Evolutionary conservation across 2,888 invertebrate species (phyloP), one percentile per base, ranked within the genome.

Genomic region (Periphyllus acericola): DNA sequence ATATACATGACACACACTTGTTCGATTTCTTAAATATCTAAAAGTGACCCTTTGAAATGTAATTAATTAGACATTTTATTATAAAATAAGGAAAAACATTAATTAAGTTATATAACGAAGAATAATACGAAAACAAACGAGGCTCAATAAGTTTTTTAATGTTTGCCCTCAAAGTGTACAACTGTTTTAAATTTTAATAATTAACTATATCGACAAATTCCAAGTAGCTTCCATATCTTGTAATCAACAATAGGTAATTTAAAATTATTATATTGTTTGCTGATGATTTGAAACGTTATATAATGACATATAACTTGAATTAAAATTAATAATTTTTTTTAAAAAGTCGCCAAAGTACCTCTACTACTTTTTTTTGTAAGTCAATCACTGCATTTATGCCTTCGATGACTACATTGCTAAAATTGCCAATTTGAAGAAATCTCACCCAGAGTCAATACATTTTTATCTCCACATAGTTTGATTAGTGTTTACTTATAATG

Each of bases 21-120:
- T 75, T 25, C 25, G 71, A n/a, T 88, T 84, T 55, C 71, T 71
- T 52, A 52, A 85, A 71, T 46, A 80, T 80, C 29, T 75, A 68
- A 34, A 89, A 79, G 40, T 34, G 5, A 60, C 71, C 55, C 52
- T 74, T 52, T 5, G 52, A 78, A 29, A 52, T 60, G 78, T 85
- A 78, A 74, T 83, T 83, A 46, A 76, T 34, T 66, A 76, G n/a
- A n/a, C n/a, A n/a, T 66, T 76, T 75, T 40, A 84, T 40, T 68
- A 34, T 17, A 14, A 75, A 68, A 29, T 76, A 52, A 89, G 60
- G 55, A 83, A 83, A 83, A 68, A 46, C 40, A 52, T 72, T 72
- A 76, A 84, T 60, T 78, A 40, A 76, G 11, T 83, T 83, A 84
- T 21, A 80, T 76, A 74, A 89, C 32, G 6, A 25, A 21, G n/a